Conservation (phyloP, 1,140 invertebrate species). For the Aplysia californica region DNA sequence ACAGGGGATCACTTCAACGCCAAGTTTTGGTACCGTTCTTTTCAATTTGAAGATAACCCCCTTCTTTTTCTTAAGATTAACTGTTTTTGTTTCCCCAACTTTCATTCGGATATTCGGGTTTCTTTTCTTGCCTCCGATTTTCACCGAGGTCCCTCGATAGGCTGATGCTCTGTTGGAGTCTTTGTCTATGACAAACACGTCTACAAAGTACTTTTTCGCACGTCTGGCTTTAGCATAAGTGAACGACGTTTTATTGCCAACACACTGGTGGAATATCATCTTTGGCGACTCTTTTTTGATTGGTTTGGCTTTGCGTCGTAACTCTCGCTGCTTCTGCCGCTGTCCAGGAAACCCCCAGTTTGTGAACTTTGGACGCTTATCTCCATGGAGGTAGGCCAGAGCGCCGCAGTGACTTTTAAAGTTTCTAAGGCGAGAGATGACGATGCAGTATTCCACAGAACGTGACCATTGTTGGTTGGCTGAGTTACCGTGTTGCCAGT, state of each 20-base stretch:
- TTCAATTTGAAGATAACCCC: conserved; percentile 27
- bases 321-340: conserved; percentile 28
- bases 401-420: conserved; percentile 56
- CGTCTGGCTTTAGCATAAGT: conserved; percentile 47
- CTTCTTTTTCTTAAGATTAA: conserved; percentile 33
- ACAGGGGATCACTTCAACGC: conserved; percentile 39
- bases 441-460: conserved; percentile 57
- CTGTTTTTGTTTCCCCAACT: conserved; percentile 42
- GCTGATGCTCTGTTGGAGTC: conserved; percentile 46
- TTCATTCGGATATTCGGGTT: conserved; percentile 18
- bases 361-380: conserved; percentile 37
- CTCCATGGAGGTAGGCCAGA: conserved; percentile 42
- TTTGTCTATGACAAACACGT: conserved; percentile 60
- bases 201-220: conserved; percentile 59
- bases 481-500: conserved; percentile 43
- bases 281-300: conserved; percentile 32
- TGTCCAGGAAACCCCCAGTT: conserved; percentile 56
- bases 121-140: conserved; percentile 37
- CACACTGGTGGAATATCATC: conserved; percentile 49
- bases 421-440: conserved; percentile 46
- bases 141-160: conserved; percentile 51
- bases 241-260: conserved; percentile 55
- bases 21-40: conserved; percentile 20
- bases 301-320: conserved; percentile 35
- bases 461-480: neutral